Conservation (phyloP, 1,140 invertebrate genomes). For the Orchestia grillus region DNA sequence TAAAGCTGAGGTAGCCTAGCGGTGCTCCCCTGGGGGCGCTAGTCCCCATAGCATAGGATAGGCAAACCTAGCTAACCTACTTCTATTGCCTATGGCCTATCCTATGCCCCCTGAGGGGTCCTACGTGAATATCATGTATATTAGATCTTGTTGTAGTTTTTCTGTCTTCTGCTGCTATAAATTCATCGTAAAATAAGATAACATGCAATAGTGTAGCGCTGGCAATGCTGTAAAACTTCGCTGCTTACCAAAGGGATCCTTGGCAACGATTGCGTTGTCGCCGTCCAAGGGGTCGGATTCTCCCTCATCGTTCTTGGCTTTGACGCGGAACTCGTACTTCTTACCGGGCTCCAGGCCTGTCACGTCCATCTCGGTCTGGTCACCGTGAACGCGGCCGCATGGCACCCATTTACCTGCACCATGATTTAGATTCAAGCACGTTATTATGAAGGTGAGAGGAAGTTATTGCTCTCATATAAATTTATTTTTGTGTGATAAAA, state of each 20-base stretch:
- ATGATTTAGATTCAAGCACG: not conserved
- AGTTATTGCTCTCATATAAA: not conserved
- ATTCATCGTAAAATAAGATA: not conserved
- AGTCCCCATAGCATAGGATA: too few relatives aligned
- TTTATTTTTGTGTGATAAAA: not conserved
- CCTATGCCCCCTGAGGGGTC: too few relatives aligned
- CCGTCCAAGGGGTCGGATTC: slow-evolving; percentile 90
- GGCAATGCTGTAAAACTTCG: not conserved
- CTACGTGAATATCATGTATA: not conserved
- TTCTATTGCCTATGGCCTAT: too few relatives aligned
- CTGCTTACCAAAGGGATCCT: slow-evolving; percentile 90
- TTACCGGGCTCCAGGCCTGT: slow-evolving; percentile 91
- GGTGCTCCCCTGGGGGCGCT: too few relatives aligned
- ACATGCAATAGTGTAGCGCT: not conserved
- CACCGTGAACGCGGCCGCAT: slow-evolving; percentile 81
- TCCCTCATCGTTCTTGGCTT: slow-evolving; percentile 95
- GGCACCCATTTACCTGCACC: slow-evolving; percentile 70
- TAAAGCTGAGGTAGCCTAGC: too few relatives aligned
- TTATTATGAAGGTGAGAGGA: not conserved
- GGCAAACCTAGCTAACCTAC: too few relatives aligned
- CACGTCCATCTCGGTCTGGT: slow-evolving; percentile 87
- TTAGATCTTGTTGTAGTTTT: not conserved
- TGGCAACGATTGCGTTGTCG: slow-evolving; percentile 87
- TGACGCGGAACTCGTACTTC: slow-evolving; percentile 95
- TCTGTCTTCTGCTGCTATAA: not conserved